Base-by-base conservation (phyloP, 2,888 invertebrate species). In the Eilema sororculum region DNA sequence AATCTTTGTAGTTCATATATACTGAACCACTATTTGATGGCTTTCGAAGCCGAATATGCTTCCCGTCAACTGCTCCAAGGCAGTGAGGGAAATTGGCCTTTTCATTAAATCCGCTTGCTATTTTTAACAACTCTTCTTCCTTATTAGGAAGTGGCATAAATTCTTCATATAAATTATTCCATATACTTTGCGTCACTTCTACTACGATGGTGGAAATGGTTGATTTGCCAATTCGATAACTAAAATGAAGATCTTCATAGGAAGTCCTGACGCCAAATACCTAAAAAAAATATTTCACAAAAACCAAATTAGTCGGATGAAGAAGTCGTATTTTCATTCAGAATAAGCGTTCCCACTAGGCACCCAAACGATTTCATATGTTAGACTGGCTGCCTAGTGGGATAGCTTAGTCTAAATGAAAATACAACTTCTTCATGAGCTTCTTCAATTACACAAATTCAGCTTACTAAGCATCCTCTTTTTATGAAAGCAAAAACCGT, bases 1-100 rank as follows among this genome's bases (percentile, higher is more conserved):
- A 77, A 62, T 70, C 68, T 73, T 79, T 77, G 72, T 79, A 79
- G 71, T 78, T 82, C 76, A 64, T 41, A 68, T 60, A 77, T 69
- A 78, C 71, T 63, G 83, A 83, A 12, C 84, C 86, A 67, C 78
- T 79, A 79, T 84, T 74, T 65, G 73, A 67, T 75, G 81, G 78
- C 74, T 79, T 75, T 73, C 71, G 74, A 62, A 75, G 57, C 71
- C 74, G 33, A 24, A 78, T 73, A 67, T 81, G 76, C 60, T 80
- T 80, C 24, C 85, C 86, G 71, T 85, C 84, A 22, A 87, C 72
- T 25, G 79, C 75, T 59, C 82, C 83, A 52, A 78, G 68, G 66
- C 76, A 76, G 72, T 85, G 77, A 25, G 86, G 84, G 79, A 87
- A 87, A 68, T 84, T 81, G 67, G 83, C 76, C 66, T 69, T 75